A percentile compares a stretch with the other conserved stretches of the same genome.
These are phyloP conservation scores for Druon quercuslanigerum DNA, from an alignment of 1,140 invertebrate genomes.

Conservation along the genomic window DNA sequence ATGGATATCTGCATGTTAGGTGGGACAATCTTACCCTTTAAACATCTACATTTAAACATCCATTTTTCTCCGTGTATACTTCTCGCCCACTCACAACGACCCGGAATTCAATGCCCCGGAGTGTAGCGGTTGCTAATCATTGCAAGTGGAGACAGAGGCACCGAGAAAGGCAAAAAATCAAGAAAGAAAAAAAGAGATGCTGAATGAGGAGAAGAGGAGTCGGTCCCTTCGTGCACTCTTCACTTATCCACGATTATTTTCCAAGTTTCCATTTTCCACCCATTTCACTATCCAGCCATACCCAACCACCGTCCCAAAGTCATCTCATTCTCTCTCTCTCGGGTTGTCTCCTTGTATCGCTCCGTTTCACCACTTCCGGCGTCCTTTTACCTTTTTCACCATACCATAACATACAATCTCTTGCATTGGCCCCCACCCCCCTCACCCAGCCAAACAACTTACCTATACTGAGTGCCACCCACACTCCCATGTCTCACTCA, in stretches of 20 bases:
- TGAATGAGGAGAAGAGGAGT: slow-evolving; percentile 31
- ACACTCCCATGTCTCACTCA: background rate
- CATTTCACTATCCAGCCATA: background rate
- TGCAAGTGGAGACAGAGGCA: slow-evolving; percentile 33
- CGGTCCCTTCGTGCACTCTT: slow-evolving; percentile 44
- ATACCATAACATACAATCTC: background rate
- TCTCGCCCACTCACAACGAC: too few relatives aligned
- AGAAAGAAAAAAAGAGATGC: slow-evolving; percentile 32
- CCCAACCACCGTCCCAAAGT: slow-evolving; percentile 17
- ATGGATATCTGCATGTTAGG: too few relatives aligned
- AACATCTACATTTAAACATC: too few relatives aligned
- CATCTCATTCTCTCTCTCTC: slow-evolving; percentile 29
- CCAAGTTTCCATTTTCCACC: slow-evolving; percentile 1
- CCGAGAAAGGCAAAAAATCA: slow-evolving; percentile 28
- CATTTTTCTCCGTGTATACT: too few relatives aligned
- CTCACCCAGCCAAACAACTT: background rate
- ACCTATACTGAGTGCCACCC: slow-evolving; percentile 24
- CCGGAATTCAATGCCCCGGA: slow-evolving; percentile 21
- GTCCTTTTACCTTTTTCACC: background rate
- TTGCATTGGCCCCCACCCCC: slow-evolving; percentile 16
- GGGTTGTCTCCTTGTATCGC: slow-evolving; percentile 41
- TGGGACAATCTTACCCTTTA: too few relatives aligned
- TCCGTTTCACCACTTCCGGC: slow-evolving; percentile 43
- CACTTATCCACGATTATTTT: slow-evolving; percentile 63
- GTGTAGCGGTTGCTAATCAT: slow-evolving; percentile 50